A percentile compares a stretch with the other conserved stretches of the same genome.
Conservation (phyloP, 1,140 invertebrate genomes). For the Chironomus tepperi region DNA sequence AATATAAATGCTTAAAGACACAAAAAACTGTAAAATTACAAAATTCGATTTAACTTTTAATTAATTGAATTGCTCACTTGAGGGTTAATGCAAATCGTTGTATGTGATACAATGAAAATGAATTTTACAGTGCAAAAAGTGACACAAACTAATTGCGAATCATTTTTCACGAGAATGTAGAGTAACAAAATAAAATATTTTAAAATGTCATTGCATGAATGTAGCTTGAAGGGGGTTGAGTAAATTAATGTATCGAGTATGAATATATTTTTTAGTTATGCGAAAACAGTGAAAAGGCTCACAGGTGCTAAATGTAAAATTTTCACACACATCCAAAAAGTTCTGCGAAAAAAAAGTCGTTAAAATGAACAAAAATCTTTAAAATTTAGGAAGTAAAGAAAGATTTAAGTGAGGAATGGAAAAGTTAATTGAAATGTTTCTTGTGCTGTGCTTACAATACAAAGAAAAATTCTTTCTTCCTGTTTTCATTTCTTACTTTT, state of each 20-base stretch:
- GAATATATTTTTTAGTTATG: neutral
- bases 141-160: constrained; percentile 6
- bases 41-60: too few relatives aligned
- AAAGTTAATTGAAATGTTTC: neutral
- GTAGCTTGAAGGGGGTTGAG: neutral
- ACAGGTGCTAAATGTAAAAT: neutral
- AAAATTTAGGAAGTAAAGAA: neutral
- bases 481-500: neutral
- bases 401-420: neutral
- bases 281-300: neutral
- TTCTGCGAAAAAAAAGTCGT: neutral
- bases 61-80: too few relatives aligned
- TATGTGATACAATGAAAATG: neutral
- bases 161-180: neutral
- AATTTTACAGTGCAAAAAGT: neutral
- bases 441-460: neutral
- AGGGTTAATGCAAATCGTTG: too few relatives aligned
- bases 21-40: too few relatives aligned
- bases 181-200: neutral
- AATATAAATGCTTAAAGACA: too few relatives aligned
- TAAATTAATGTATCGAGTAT: too few relatives aligned
- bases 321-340: neutral
- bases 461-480: neutral
- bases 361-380: too few relatives aligned
- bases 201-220: neutral